phyloP scores from a whole-genome alignment of 2,888 invertebrate genomes.

The Resseliella maxima region DNA sequence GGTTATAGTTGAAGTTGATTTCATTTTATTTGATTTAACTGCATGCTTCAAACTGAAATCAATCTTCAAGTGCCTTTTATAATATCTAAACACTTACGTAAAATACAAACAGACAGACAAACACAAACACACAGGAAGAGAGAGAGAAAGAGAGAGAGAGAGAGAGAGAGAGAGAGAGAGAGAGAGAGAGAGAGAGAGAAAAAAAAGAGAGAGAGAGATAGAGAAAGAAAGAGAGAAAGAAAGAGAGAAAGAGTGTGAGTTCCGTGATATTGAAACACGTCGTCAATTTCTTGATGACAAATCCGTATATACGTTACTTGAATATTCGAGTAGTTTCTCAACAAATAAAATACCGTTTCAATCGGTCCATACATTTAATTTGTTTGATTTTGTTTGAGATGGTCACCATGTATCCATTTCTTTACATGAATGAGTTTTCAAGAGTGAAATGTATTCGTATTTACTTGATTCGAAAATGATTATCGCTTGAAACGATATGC shows the following conservation, averaged over 20 bases:
- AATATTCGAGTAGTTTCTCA: not conserved
- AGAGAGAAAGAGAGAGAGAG: too few species aligned
- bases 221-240: too few species aligned
- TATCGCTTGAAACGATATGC: slow-evolving; percentile 16
- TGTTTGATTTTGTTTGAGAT: slow-evolving; percentile 11
- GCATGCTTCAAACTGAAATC: not conserved
- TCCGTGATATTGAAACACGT: slow-evolving; percentile 27
- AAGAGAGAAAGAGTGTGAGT: too few species aligned
- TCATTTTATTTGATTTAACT: slow-evolving; percentile 35
- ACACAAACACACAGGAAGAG: too few species aligned
- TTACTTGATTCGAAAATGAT: slow-evolving; percentile 18
- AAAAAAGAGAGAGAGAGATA: too few species aligned
- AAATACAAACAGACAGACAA: not conserved
- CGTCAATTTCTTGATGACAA: not conserved
- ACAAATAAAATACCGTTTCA: not conserved
- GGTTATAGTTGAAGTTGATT: not conserved
- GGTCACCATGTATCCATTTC: not conserved
- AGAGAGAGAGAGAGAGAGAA: too few species aligned
- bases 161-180: too few species aligned
- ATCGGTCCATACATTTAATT: not conserved
- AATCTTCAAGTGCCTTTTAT: slow-evolving; percentile 1
- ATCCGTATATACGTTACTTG: slow-evolving; percentile 12
- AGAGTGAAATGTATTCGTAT: not conserved
- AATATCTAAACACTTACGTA: slow-evolving; percentile 9
- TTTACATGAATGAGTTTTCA: too few species aligned